These are phyloP conservation scores for Prolemur simus DNA, from an alignment of 2,113 vertebrate genomes.

Conservation along the genomic window DNA sequence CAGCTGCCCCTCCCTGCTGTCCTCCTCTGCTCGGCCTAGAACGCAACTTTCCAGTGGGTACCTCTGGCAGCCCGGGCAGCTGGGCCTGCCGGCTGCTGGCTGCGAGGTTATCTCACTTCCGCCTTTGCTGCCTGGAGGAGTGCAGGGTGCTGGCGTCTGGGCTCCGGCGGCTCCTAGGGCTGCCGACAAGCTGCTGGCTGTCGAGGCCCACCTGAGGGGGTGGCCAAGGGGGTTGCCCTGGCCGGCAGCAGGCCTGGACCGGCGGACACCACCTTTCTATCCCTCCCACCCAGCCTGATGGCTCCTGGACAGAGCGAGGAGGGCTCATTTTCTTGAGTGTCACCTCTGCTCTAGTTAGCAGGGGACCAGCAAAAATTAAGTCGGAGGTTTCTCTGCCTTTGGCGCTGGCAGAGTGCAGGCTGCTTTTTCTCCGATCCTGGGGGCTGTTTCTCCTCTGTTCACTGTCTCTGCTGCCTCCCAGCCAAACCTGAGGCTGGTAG, in stretches of 20 bases:
- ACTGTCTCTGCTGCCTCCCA: background rate
- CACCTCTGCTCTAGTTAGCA: constrained; percentile 31
- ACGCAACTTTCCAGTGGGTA: constrained; percentile 50
- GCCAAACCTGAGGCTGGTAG: background rate
- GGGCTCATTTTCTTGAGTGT: background rate
- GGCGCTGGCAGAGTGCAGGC: background rate
- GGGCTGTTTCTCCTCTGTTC: background rate
- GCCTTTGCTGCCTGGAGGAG: background rate
- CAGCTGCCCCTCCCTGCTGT: constrained; percentile 61
- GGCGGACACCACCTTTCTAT: background rate
- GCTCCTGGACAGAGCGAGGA: background rate
- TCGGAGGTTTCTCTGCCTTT: background rate
- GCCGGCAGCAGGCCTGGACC: background rate
- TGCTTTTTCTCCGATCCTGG: background rate
- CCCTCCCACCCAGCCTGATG: background rate
- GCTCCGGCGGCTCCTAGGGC: background rate
- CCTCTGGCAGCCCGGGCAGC: constrained; percentile 22
- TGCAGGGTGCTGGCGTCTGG: background rate
- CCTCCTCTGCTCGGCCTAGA: constrained; percentile 46
- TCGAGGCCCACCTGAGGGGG: background rate
- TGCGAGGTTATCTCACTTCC: constrained; percentile 11
- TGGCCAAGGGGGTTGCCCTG: background rate
- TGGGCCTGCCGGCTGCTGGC: background rate
- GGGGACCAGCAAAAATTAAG: background rate
- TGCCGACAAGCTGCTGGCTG: background rate